Evolutionary conservation across 2,888 invertebrate genomes (phyloP).

Genomic region (Drosophila cognata): DNA sequence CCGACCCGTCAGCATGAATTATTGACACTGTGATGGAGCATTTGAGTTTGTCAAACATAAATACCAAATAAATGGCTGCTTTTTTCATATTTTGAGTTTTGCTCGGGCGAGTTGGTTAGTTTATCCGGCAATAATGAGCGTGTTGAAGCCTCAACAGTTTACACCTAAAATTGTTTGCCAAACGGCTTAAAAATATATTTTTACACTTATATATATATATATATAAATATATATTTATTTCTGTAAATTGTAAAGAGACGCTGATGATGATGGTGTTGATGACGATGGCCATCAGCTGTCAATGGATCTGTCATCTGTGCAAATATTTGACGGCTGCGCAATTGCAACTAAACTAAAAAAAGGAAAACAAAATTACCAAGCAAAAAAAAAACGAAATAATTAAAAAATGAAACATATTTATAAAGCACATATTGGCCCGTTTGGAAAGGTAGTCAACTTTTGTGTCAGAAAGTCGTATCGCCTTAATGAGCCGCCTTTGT

Average conservation of each 20-base stretch:
- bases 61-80: conserved; percentile 34
- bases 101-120: conserved; percentile 29
- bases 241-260: conserved; percentile 32
- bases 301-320: conserved; percentile 51
- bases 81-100: conserved; percentile 37
- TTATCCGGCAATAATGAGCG: conserved; percentile 66
- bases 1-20: conserved; percentile 45
- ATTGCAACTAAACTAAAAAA: conserved; percentile 45
- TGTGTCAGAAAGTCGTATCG: conserved; percentile 10
- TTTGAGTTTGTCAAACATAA: conserved; percentile 61
- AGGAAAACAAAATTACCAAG: background rate
- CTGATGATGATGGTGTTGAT: conserved; percentile 42
- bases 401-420: conserved; percentile 36
- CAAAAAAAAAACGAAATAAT: conserved; percentile 9
- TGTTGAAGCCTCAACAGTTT: conserved; percentile 52
- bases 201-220: conserved; percentile 7
- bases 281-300: conserved; percentile 72
- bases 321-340: conserved; percentile 71
- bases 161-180: conserved; percentile 67
- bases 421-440: conserved; percentile 17
- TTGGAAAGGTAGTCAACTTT: conserved; percentile 39
- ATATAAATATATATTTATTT: conserved; percentile 13
- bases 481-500: conserved; percentile 41
- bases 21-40: conserved; percentile 50
- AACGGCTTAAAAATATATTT: conserved; percentile 40